A percentile compares a stretch with the other conserved stretches of the same genome.
Evolutionary conservation across 2,888 invertebrate genomes (phyloP).

Genomic region (Biston stratarius): DNA sequence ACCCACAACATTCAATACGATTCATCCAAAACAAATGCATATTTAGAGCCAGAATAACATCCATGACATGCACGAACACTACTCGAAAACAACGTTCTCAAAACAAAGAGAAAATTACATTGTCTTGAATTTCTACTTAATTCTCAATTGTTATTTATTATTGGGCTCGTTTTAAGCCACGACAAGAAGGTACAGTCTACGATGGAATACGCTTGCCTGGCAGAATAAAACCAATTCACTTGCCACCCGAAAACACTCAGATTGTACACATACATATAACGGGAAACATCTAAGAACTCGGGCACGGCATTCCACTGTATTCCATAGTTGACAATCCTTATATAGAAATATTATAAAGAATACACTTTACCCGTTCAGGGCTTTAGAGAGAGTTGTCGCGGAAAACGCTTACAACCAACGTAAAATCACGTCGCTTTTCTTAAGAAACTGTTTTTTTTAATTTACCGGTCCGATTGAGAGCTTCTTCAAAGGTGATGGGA

Average conservation of each 20-base stretch:
- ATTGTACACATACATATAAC: no score
- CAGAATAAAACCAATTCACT: no score
- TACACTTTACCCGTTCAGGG: not conserved
- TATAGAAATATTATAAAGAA: not conserved
- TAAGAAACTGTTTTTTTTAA: not conserved
- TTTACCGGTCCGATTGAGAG: constrained; percentile 71
- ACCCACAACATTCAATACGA: not conserved
- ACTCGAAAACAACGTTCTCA: constrained; percentile 14
- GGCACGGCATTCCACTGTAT: no score
- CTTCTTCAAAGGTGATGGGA: constrained; percentile 68
- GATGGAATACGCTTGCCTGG: no score
- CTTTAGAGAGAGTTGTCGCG: not conserved
- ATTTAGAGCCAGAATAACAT: constrained; percentile 6
- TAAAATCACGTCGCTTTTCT: no score
- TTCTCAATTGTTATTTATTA: not conserved
- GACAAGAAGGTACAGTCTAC: no score
- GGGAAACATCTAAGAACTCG: no score
- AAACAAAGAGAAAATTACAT: constrained; percentile 26
- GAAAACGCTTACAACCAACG: no score
- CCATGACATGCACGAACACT: constrained; percentile 21
- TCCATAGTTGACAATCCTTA: no score
- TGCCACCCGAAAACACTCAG: no score
- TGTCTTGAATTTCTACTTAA: not conserved
- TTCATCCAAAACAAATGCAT: constrained; percentile 5
- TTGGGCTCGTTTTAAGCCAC: no score